A percentile compares a stretch with the other conserved stretches of the same genome.
These are phyloP conservation scores for Leucophora obtusa DNA, from an alignment of 2,888 invertebrate genomes.

Conservation along the genomic window DNA sequence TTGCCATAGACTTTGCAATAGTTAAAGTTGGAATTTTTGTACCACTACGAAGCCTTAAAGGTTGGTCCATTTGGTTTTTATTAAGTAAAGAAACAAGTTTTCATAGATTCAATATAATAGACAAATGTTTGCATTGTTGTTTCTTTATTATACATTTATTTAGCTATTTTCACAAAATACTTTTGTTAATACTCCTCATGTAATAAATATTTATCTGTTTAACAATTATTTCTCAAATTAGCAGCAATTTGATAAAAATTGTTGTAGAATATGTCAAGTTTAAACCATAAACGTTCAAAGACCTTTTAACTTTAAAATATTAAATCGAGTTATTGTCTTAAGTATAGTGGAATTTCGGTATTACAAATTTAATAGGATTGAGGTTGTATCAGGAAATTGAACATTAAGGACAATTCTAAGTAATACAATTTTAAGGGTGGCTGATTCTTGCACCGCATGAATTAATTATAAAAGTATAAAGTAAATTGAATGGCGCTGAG, in stretches of 20 bases:
- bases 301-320: background rate
- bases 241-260: constrained; percentile 7
- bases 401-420: too few species aligned
- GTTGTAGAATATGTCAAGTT: constrained; percentile 43
- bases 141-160: background rate
- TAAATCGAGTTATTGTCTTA: too few species aligned
- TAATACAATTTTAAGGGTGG: too few species aligned
- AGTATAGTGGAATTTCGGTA: too few species aligned
- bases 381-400: too few species aligned
- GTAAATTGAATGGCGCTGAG: too few species aligned
- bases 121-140: constrained; percentile 31
- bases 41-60: too few species aligned
- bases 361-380: too few species aligned
- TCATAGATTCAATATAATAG: background rate
- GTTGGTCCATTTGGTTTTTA: too few species aligned
- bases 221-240: constrained; percentile 41
- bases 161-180: constrained; percentile 12
- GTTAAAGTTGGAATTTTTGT: too few species aligned
- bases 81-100: background rate
- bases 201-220: background rate
- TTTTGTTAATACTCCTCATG: constrained; percentile 1
- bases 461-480: too few species aligned
- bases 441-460: too few species aligned
- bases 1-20: background rate
- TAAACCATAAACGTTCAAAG: constrained; percentile 6